phyloP scores from a whole-genome alignment of 2,113 vertebrate species.

The Calonectris borealis region DNA sequence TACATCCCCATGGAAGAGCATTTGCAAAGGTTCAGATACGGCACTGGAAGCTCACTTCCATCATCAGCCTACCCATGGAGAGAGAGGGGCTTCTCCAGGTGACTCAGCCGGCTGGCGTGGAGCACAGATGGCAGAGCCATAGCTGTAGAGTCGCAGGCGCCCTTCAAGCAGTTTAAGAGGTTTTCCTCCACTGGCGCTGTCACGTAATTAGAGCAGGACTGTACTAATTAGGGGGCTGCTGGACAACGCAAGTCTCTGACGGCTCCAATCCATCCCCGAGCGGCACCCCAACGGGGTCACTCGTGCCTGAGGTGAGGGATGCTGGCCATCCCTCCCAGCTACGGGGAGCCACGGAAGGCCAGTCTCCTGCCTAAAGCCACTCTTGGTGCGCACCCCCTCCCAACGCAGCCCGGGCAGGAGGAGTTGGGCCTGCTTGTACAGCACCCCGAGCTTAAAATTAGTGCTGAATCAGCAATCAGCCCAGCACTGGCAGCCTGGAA shows the following conservation, averaged over 20 bases:
- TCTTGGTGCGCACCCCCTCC: neutral
- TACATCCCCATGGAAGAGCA: neutral
- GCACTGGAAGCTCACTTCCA: neutral
- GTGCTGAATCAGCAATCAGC: neutral
- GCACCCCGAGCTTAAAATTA: neutral
- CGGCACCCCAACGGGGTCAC: fast-evolving
- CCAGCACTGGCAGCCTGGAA: neutral
- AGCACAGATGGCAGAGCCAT: neutral
- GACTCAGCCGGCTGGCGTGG: fast-evolving
- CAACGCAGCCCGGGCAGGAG: neutral
- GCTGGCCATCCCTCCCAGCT: too few relatives aligned
- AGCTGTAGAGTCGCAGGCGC: neutral
- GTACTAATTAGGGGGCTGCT: neutral
- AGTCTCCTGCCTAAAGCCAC: neutral
- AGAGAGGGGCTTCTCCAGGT: neutral
- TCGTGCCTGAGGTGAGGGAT: fast-evolving
- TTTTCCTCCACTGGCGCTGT: neutral
- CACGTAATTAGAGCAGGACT: neutral
- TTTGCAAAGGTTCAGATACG: neutral
- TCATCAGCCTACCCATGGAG: fast-evolving
- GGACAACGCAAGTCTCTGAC: neutral
- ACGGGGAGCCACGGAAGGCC: neutral
- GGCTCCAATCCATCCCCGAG: neutral
- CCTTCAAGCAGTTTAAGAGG: neutral
- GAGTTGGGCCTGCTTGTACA: fast-evolving